Evolutionary conservation across 1,140 invertebrate species (phyloP).

Genomic region (Chrysomallon squamiferum): DNA sequence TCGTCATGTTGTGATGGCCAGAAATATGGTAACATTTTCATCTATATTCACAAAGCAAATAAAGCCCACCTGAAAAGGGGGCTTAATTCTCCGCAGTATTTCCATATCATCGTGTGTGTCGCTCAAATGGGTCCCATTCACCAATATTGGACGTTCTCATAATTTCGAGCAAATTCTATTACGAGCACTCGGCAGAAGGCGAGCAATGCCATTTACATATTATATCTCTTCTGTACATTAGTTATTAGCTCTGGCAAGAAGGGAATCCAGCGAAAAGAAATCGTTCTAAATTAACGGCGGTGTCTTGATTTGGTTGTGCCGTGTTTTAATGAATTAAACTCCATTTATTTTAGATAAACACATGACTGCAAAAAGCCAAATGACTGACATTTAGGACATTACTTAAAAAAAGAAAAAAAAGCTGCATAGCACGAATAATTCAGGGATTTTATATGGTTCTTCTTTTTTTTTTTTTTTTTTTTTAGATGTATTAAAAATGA

Average conservation of each 20-base stretch:
- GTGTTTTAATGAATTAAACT: no score
- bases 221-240: background rate
- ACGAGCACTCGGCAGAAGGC: constrained; percentile 23
- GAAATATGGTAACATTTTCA: constrained; percentile 22
- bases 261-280: no score
- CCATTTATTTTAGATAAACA: no score
- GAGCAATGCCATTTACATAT: constrained; percentile 33
- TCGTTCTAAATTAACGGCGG: no score
- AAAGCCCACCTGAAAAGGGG: constrained; percentile 17
- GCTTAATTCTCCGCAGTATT: constrained; percentile 35
- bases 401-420: no score
- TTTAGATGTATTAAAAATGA: no score
- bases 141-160: constrained; percentile 20
- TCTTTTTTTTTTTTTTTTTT: no score
- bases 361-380: no score
- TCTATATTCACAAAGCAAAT: constrained; percentile 32
- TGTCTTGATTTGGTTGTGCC: no score
- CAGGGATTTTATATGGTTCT: no score
- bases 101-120: constrained; percentile 25
- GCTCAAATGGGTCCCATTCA: constrained; percentile 24
- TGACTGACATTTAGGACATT: no score
- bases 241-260: background rate
- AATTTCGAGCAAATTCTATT: constrained; percentile 34
- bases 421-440: no score
- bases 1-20: constrained; percentile 15